phyloP scores from a whole-genome alignment of 2,888 invertebrate species.

The Pardosa pseudoannulata region DNA sequence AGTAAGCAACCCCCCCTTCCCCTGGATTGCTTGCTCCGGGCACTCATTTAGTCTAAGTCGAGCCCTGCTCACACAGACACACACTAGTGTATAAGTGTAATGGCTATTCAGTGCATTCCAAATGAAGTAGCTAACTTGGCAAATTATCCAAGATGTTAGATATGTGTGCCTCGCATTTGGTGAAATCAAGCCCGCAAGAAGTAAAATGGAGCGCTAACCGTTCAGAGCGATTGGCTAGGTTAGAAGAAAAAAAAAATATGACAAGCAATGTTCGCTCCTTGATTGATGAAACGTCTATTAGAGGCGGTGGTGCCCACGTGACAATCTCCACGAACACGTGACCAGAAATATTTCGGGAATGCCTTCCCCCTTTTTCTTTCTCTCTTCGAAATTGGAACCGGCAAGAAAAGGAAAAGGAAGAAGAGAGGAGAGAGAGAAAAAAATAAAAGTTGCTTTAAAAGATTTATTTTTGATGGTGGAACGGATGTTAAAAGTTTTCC shows the following conservation, averaged over 20 bases:
- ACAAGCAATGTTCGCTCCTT: constrained; percentile 64
- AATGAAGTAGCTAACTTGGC: too few relatives aligned
- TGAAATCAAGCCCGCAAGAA: constrained; percentile 16
- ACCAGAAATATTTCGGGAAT: constrained; percentile 54
- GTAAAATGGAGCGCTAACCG: constrained; percentile 39
- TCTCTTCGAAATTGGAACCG: constrained; percentile 8
- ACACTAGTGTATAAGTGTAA: too few relatives aligned
- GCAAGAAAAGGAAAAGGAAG: background rate
- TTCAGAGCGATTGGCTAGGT: constrained; percentile 46
- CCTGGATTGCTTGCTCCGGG: too few relatives aligned
- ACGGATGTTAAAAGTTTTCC: constrained; percentile 23
- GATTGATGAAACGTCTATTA: constrained; percentile 71
- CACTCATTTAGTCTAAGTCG: too few relatives aligned
- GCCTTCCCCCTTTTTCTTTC: constrained; percentile 3
- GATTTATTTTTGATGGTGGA: constrained; percentile 28
- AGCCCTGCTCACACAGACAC: too few relatives aligned
- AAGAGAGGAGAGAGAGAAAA: too few relatives aligned
- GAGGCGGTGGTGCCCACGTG: constrained; percentile 49
- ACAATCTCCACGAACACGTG: constrained; percentile 56
- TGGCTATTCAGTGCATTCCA: too few relatives aligned
- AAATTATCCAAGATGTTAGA: too few relatives aligned
- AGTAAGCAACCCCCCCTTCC: too few relatives aligned
- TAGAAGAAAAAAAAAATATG: too few relatives aligned
- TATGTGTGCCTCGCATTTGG: too few relatives aligned
- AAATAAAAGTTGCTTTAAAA: constrained; percentile 13